Evolutionary conservation across 2,888 invertebrate species (phyloP), one percentile per base, ranked within the genome.

Genomic region (Cryptophagus acutangulus): DNA sequence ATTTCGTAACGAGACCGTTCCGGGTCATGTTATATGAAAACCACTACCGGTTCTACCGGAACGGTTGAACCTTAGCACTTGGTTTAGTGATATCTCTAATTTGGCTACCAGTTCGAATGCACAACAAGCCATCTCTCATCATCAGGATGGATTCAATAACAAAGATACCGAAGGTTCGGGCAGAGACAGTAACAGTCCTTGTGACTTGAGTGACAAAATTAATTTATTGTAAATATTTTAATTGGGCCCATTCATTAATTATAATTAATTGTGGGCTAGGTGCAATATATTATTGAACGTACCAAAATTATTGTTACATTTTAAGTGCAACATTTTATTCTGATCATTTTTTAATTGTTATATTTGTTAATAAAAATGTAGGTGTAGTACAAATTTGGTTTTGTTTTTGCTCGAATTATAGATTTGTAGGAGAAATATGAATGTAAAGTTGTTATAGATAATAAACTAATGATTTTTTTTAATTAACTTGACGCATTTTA

Each of bases 31-130:
- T 69, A 86, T 86, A 79, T 86, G 85, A 86, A 85, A 82, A 77
- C 85, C 85, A 73, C 83, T 85, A 65, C 81, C 85, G 81, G 79
- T 79, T 77, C 84, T 84, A 73, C 84, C 84, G 61, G 81, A 82
- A 63, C 71, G 81, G 73, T 71, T 75, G 75, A 74, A 74, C 74
- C 74, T 74, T 64, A 72, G 70, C 60, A 59, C 65, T 55, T 68
- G 69, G 69, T 63, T 63, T 65, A 67, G 64, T 51, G 69, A 68
- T 55, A 67, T 69, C 42, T 66, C 70, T 41, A 69, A 64, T 51
- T 57, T 68, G 52, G 71, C 61, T 38, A 71, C 62, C 28, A 69
- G 65, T 42, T 63, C 63, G 41, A 42, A 36, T 13, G 62, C 52
- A 33, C 62, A 52, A 33, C 58, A 55, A 18, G 39, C 4, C 70